Base-by-base conservation (phyloP, 2,797 vertebrate species). In the Notolepis coatsorum region DNA sequence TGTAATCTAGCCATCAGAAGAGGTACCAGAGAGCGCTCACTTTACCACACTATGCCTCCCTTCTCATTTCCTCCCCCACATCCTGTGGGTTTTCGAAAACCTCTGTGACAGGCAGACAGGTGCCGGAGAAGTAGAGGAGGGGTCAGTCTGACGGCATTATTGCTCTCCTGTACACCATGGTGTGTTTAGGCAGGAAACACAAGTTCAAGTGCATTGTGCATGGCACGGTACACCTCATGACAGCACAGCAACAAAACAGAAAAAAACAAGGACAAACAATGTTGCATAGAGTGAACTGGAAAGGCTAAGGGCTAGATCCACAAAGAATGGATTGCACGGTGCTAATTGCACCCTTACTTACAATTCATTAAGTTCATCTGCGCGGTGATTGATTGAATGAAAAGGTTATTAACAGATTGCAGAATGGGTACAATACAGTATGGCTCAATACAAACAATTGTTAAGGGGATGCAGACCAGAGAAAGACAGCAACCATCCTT, bases 41-140 rank as follows among this genome's bases (percentile, higher is more conserved):
- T 60, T 72, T 79, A 85, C 84, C 78, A 39, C 85, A 73, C 57
- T 55, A 77, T 18, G 69, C 65, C 82, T 88, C 60, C 81, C 75
- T 89, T 93, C 82, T 92, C 76, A 91, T 91, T 90, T 91, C 89
- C 86, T 90, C 86, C 82, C 82, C 82, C 81, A 61, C 79, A 68
- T 64, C 62, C 77, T 59, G 81, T 62, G 77, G n/a, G 77, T 70
- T 56, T 46, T 65, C 48, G 41, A 7, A 68, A 66, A 50, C 71
- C 57, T 70, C 55, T 58, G 52, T 42, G 61, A 68, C 82, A 86
- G 84, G 80, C 85, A 83, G 71, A 85, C 84, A 84, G 85, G 85
- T 86, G 78, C 72, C 28, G 31, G 8, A 38, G 42, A 55, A 41
- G 37, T 18, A 21, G 3, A 35, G 15, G 33, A 8, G 23, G 10